phyloP scores from a whole-genome alignment of 2,113 vertebrate species.

The Danionella cerebrum region DNA sequence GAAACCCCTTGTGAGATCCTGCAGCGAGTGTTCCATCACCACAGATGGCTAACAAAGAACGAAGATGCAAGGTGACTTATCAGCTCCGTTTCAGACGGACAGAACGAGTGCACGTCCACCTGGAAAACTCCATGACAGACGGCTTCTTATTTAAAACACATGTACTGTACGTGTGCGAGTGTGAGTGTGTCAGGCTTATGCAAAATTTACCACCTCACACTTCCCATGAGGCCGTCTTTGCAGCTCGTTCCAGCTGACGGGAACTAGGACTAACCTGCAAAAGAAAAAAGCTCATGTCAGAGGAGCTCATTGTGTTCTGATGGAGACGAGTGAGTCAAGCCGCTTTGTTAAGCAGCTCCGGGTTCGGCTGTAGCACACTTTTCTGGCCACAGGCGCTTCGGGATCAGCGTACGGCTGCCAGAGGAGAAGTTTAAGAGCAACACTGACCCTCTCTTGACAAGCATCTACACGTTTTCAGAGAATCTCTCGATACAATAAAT shows the following conservation, averaged over 20 bases:
- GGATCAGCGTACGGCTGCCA: not conserved
- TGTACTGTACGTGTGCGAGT: slow-evolving; percentile 19
- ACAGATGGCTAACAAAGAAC: slow-evolving; percentile 15
- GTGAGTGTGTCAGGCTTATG: slow-evolving; percentile 27
- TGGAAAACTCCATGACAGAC: slow-evolving; percentile 39
- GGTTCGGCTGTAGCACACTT: not conserved
- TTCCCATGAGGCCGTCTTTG: slow-evolving; percentile 40
- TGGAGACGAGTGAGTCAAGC: not conserved
- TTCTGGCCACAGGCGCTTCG: not conserved
- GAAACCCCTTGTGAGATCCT: slow-evolving; percentile 9
- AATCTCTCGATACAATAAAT: no score
- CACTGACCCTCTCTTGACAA: slow-evolving; percentile 12
- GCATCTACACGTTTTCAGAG: no score
- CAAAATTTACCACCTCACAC: slow-evolving; percentile 41
- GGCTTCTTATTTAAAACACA: slow-evolving; percentile 42
- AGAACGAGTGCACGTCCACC: slow-evolving; percentile 40
- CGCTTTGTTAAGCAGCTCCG: slow-evolving; percentile 8
- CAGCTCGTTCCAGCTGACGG: slow-evolving; percentile 40
- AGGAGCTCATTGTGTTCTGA: slow-evolving; percentile 14
- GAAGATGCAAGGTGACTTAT: slow-evolving; percentile 38
- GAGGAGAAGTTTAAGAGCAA: not conserved
- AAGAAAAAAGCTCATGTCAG: slow-evolving; percentile 17
- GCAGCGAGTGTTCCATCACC: not conserved
- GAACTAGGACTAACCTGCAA: slow-evolving; percentile 31
- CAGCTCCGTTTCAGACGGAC: slow-evolving; percentile 31